Evolutionary conservation across 2,888 invertebrate species (phyloP), one percentile per base, ranked within the genome.

Genomic region (Patella ulyssiponensis): DNA sequence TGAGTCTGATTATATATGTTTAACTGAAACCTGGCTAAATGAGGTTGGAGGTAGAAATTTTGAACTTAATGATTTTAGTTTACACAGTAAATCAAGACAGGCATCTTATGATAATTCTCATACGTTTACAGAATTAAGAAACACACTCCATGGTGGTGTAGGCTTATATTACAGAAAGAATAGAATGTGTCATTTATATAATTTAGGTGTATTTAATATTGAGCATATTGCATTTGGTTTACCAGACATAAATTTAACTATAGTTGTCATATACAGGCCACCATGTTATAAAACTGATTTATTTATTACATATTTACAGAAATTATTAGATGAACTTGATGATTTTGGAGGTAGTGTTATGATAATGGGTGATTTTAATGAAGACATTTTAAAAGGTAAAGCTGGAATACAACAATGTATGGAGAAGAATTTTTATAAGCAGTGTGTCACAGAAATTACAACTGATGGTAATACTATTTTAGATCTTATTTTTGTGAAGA

Each of bases 1-100:
- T n/a, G 7, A 56, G n/a, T 56, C 7, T 56, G 56, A 56, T 56
- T 15, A 17, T 17, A 17, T 56, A 17, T 56, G 56, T 56, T 56
- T 56, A n/a, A 75, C 79, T 53, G 79, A 79, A 73, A 79, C 79
- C 1, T 79, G 79, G 79, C 20, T 77, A 15, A 27, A 74, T 53
- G 7, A 44, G 5, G 44, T 69, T 52, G 27, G 44, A 23, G 17
- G 4, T 7, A 11, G 17, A 12, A 33, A 71, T 23, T 44, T 76
- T 17, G n/a, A 64, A 20, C 3, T 77, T 5, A 23, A 74, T 64
- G 52, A 79, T 52, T 79, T 74, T 75, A 53, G 20, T 7, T 77
- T 74, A 53, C 69, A 71, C 11, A 73, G 71, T 79, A 17, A 56
- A n/a, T 20, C 72, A 64, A 74, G 79, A 52, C 53, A 71, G 15